These are phyloP conservation scores for Hylyphantes graminicola DNA, from an alignment of 1,140 invertebrate species.

Conservation along the genomic window DNA sequence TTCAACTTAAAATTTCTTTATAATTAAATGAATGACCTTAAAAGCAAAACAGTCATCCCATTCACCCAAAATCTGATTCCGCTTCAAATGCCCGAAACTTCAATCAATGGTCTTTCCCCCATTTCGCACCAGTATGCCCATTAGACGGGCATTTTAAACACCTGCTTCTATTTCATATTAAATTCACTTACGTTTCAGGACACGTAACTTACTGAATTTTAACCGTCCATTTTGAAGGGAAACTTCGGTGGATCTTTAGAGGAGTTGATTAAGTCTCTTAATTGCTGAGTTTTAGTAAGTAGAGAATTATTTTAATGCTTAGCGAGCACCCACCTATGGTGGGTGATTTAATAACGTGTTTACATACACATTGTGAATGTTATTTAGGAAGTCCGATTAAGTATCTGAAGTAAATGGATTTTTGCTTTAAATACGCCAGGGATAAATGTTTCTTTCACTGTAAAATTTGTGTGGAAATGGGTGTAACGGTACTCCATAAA, in stretches of 20 bases:
- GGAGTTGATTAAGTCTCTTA: constrained; percentile 26
- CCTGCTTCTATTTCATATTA: constrained; percentile 39
- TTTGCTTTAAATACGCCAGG: no score
- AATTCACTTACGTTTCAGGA: constrained; percentile 32
- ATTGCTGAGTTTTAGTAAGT: constrained; percentile 25
- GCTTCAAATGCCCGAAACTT: neutral
- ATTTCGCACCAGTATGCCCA: neutral
- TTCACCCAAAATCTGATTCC: neutral
- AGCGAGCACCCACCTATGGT: constrained; percentile 2
- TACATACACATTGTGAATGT: neutral
- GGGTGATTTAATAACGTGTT: constrained; percentile 21
- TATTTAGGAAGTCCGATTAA: no score
- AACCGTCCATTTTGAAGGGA: neutral
- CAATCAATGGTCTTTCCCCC: constrained; percentile 18
- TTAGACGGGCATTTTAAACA: constrained; percentile 32
- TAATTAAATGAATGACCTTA: neutral
- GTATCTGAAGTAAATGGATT: no score
- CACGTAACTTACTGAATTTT: constrained; percentile 42
- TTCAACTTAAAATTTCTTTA: neutral
- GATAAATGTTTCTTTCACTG: no score
- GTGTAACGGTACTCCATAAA: no score
- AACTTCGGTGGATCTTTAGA: constrained; percentile 3
- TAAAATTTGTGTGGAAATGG: no score
- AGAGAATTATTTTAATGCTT: constrained; percentile 24
- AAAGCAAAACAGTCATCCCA: neutral